A percentile compares a stretch with the other conserved stretches of the same genome.
phyloP scores from a whole-genome alignment of 2,113 vertebrate genomes.

The Nothoprocta pentlandii region DNA sequence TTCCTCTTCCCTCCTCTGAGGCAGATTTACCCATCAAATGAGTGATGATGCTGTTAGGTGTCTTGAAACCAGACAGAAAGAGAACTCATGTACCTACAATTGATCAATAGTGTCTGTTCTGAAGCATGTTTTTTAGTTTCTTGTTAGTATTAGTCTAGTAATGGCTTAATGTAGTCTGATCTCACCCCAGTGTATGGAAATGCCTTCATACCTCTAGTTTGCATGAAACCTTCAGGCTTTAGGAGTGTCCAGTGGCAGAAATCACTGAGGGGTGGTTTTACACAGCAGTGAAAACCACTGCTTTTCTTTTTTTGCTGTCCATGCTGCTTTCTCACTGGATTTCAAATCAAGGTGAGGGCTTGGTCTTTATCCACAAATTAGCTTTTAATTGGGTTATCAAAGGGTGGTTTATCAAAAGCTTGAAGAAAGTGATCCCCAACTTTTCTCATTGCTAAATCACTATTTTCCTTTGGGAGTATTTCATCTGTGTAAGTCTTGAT shows the following conservation, averaged over 20 bases:
- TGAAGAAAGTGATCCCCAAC: neutral
- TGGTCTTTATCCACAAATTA: neutral
- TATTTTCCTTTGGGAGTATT: neutral
- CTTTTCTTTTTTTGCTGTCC: neutral
- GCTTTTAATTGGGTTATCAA: neutral
- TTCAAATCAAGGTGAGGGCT: neutral
- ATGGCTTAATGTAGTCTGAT: neutral
- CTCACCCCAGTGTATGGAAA: neutral
- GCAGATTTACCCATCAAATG: neutral
- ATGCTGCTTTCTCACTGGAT: neutral
- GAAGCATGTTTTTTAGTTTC: neutral
- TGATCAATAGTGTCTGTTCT: neutral
- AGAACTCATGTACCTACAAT: accelerated
- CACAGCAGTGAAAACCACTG: too few species aligned
- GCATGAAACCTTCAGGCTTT: neutral
- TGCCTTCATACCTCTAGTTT: neutral
- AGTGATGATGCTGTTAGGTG: neutral
- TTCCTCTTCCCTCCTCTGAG: neutral
- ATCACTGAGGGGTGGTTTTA: neutral
- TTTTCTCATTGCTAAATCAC: neutral
- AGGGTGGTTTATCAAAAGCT: neutral
- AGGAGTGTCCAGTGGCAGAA: neutral
- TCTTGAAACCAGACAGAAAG: neutral
- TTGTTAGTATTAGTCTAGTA: neutral
- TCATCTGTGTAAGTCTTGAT: neutral